A percentile compares a stretch with the other conserved stretches of the same genome.
Evolutionary conservation across 2,797 vertebrate genomes (phyloP).

Genomic region (Tokudaia muenninki): DNA sequence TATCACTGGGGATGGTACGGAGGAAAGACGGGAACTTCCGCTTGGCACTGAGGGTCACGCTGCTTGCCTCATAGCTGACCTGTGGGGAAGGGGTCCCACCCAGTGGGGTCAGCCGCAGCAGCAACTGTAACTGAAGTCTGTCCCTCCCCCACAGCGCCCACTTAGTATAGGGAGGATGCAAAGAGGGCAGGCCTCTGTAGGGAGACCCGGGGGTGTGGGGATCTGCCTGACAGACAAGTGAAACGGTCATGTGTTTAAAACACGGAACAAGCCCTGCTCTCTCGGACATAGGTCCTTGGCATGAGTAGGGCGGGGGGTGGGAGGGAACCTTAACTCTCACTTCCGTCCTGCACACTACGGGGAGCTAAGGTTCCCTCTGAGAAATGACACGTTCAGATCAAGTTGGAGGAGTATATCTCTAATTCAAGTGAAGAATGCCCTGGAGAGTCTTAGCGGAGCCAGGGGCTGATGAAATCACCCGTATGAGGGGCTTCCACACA

Average conservation of each 20-base stretch:
- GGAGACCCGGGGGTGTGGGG: background rate
- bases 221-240: background rate
- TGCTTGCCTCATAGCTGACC: constrained; percentile 89
- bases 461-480: background rate
- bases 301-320: too few relatives aligned
- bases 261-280: background rate
- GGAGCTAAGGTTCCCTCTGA: background rate
- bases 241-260: background rate
- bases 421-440: background rate
- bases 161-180: background rate
- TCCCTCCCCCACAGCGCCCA: background rate
- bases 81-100: constrained; percentile 62
- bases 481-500: too few relatives aligned
- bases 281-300: background rate
- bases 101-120: background rate
- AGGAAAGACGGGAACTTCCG: constrained; percentile 89
- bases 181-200: background rate
- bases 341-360: background rate
- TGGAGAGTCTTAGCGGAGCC: background rate
- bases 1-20: constrained; percentile 89
- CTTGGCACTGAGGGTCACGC: constrained; percentile 89
- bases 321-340: background rate
- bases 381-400: background rate
- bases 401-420: background rate
- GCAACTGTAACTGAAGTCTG: background rate